Evolutionary conservation across 2,113 vertebrate species (phyloP).

Genomic region (Lycaon pictus): DNA sequence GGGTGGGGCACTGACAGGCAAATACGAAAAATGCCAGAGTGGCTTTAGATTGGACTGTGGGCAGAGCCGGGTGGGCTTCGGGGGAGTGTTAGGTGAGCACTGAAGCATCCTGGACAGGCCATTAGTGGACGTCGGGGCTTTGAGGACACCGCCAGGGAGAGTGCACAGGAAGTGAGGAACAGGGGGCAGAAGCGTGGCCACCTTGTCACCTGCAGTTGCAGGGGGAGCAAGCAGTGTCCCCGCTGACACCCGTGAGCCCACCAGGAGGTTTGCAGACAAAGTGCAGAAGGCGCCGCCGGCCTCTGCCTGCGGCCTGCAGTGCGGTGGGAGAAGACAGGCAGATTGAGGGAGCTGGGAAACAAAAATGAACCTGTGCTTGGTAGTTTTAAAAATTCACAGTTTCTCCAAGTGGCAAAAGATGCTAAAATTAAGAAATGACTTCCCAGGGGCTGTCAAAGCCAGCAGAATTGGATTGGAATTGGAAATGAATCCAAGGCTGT

Average conservation of each 20-base stretch:
- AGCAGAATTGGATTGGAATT: not conserved
- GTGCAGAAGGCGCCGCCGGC: not conserved
- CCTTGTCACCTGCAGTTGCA: not conserved
- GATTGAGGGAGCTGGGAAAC: not conserved
- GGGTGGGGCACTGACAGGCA: rapidly evolving
- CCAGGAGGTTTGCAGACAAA: not conserved
- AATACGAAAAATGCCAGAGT: not conserved
- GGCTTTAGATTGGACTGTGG: not conserved
- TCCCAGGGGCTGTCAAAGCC: not conserved
- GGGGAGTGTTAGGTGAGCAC: not conserved
- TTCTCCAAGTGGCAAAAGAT: not conserved
- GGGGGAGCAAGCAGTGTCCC: not conserved
- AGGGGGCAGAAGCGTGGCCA: not conserved
- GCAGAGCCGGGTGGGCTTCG: not conserved
- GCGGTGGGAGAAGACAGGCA: too few relatives aligned
- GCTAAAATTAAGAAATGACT: not conserved
- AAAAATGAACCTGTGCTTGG: not conserved
- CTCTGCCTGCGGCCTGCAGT: not conserved
- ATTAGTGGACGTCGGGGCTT: not conserved
- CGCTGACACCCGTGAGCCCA: not conserved
- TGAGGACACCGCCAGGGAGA: not conserved
- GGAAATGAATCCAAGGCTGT: not conserved
- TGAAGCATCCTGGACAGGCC: not conserved
- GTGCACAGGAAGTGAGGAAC: too few relatives aligned
- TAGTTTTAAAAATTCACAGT: not conserved